Conservation (phyloP, 2,797 vertebrate species). For the Epinephelus malabaricus region DNA sequence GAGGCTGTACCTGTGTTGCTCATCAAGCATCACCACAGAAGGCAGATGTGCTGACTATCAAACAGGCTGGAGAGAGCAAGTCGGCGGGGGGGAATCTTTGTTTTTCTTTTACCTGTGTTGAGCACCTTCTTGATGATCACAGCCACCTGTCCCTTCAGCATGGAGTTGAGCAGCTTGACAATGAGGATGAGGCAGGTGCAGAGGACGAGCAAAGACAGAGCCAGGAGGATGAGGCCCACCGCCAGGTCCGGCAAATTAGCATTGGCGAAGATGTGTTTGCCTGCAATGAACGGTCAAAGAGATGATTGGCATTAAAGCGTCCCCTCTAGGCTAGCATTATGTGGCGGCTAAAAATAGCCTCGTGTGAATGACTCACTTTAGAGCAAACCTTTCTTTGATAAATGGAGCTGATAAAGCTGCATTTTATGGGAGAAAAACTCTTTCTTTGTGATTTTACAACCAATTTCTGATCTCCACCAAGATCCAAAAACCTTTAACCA, state of each 20-base stretch:
- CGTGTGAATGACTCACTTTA: background rate
- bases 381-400: constrained; percentile 5
- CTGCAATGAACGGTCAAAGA: constrained; percentile 76
- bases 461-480: no score
- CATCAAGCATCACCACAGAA: constrained; percentile 79
- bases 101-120: constrained; percentile 91
- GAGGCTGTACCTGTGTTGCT: constrained; percentile 77
- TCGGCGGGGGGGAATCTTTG: rapidly evolving
- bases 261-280: constrained; percentile 90
- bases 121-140: constrained; percentile 95
- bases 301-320: background rate
- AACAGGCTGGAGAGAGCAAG: constrained; percentile 51
- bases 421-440: background rate
- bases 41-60: constrained; percentile 78
- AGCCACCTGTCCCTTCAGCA: constrained; percentile 96
- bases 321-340: background rate
- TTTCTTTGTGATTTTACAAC: no score
- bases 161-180: constrained; percentile 96
- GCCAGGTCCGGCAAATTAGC: constrained; percentile 87
- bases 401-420: constrained; percentile 14
- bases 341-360: constrained; percentile 13
- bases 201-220: constrained; percentile 88
- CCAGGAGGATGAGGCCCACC: constrained; percentile 93
- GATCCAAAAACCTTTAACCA: no score
- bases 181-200: constrained; percentile 95